A percentile compares a stretch with the other conserved stretches of the same genome.
phyloP scores from a whole-genome alignment of 2,797 vertebrate genomes.

The Acipenser ruthenus region DNA sequence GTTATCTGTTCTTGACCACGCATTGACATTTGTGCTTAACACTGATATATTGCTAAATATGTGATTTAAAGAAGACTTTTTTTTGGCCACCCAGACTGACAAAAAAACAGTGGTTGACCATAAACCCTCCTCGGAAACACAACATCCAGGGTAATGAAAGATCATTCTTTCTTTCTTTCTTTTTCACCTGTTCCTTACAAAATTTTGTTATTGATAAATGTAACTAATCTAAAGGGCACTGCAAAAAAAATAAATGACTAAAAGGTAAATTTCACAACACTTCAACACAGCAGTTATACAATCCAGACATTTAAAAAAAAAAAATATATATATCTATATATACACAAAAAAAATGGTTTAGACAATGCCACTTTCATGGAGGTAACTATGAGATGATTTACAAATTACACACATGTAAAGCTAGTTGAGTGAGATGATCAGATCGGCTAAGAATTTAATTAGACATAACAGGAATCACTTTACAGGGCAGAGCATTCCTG shows the following conservation, averaged over 20 bases:
- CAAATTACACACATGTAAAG: conserved; percentile 27
- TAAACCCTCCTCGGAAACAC: conserved; percentile 14
- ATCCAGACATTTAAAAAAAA: too few relatives aligned
- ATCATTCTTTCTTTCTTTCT: too few relatives aligned
- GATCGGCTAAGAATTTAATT: conserved; percentile 19
- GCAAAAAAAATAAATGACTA: too few relatives aligned
- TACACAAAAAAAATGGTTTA: not conserved
- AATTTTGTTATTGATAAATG: too few relatives aligned
- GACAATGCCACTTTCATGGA: not conserved
- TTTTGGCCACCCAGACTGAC: conserved; percentile 54
- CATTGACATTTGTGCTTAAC: conserved; percentile 50
- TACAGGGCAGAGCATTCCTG: conserved; percentile 35
- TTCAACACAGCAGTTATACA: too few relatives aligned
- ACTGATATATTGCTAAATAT: conserved; percentile 42
- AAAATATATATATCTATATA: too few relatives aligned
- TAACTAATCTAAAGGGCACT: too few relatives aligned
- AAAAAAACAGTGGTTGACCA: conserved; percentile 29
- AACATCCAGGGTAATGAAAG: conserved; percentile 33
- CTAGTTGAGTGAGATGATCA: conserved; percentile 11
- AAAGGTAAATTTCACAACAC: too few relatives aligned
- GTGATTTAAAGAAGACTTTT: conserved; percentile 50
- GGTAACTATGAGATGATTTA: too few relatives aligned
- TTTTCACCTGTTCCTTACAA: too few relatives aligned
- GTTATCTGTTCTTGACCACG: conserved; percentile 55
- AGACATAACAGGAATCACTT: conserved; percentile 15